These are phyloP conservation scores for Drepanosiphum platanoidis DNA, from an alignment of 2,888 invertebrate species.

Conservation along the genomic window DNA sequence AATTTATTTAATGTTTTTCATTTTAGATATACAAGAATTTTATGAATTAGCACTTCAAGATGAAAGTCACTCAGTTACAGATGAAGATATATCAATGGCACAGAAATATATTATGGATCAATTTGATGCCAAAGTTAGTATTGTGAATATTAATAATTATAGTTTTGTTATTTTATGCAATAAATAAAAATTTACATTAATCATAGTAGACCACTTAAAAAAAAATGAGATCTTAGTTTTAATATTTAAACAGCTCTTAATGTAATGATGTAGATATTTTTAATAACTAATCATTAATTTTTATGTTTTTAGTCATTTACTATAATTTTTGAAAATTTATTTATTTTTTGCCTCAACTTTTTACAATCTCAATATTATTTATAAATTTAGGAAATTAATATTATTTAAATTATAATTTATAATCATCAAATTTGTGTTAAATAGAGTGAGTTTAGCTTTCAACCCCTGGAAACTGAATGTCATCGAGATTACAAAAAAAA, in stretches of 20 bases:
- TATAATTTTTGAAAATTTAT: no score
- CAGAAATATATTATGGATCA: constrained; percentile 59
- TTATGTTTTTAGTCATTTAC: no score
- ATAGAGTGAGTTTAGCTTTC: constrained; percentile 49
- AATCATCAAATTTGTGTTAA: not conserved
- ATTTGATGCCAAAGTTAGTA: constrained; percentile 55
- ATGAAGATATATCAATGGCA: constrained; percentile 56
- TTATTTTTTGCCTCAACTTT: no score
- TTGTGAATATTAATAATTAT: constrained; percentile 23
- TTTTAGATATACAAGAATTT: constrained; percentile 97
- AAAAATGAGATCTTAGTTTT: no score
- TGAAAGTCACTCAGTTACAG: constrained; percentile 64
- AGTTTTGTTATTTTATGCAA: not conserved
- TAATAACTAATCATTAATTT: no score
- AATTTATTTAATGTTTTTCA: constrained; percentile 57
- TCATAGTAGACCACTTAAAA: no score
- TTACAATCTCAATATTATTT: no score
- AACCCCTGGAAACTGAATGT: constrained; percentile 61
- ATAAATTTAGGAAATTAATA: no score
- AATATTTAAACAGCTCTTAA: no score
- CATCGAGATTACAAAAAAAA: constrained; percentile 56
- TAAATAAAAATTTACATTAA: no score
- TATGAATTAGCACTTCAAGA: constrained; percentile 96
- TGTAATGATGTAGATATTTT: no score
- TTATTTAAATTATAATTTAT: not conserved